Evolutionary conservation across 2,797 vertebrate species (phyloP), one percentile per base, ranked within the genome.

Genomic region (Neosalanx taihuensis): DNA sequence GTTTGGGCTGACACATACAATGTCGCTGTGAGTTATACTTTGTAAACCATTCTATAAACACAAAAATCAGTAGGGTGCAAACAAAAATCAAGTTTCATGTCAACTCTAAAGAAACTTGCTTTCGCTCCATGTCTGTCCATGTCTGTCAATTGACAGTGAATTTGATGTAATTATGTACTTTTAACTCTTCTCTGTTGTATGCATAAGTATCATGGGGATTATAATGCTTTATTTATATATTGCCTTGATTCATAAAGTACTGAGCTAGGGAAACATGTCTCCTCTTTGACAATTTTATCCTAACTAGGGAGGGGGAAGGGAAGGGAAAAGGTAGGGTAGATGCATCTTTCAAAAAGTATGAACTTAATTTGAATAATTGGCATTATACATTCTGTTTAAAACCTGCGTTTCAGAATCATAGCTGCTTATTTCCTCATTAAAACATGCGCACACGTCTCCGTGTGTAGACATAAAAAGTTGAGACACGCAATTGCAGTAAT

Each of bases 401-500:
- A 76, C 71, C 72, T 51, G 72, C 61, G 70, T 86, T 81, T 77
- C 81, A 70, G 76, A 84, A 89, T 89, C 84, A 86, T 78, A 81
- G 83, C 80, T 82, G 20, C 51, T n/a, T 61, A 77, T 72, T 84
- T 90, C 85, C 89, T 92, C 89, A 91, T 92, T 92, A 91, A 85
- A 81, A 89, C 84, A 85, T 88, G 84, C 65, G 30, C 82, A 85
- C 80, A 70, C 78, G 81, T 81, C 78, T 61, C 70, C 71, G 23
- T 46, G 82, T 82, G 79, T 73, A 61, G 85, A 85, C 91, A 89
- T 88, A 85, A 89, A 89, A 91, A 91, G 89, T 89, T 86, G 86
- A 89, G 86, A 81, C 84, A 84, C 85, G 88, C 85, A 84, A 85
- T 87, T 89, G 89, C 84, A 83, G 85, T 91, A 89, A 92, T 93